Percentiles rank a stretch among this genome's conserved stretches.
Conservation (phyloP, 1,140 invertebrate genomes). For the Drosophila rufa region DNA sequence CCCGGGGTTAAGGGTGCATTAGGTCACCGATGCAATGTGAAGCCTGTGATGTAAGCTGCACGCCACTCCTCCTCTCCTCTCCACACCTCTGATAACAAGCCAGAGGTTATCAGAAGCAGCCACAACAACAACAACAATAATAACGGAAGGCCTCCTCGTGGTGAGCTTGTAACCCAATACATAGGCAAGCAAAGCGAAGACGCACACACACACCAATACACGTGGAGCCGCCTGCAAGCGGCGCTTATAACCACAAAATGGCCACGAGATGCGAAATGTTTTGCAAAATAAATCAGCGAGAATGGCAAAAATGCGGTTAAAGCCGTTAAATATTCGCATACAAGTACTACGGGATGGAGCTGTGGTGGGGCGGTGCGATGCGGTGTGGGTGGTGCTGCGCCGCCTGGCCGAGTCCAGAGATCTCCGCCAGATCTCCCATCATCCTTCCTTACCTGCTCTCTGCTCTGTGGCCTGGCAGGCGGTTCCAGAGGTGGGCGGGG, state of each 20-base stretch:
- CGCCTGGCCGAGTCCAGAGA: conserved; percentile 29
- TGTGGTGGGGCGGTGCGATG: conserved; percentile 8
- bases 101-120: conserved; percentile 64
- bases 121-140: conserved; percentile 29
- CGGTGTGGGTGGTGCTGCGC: conserved; percentile 17
- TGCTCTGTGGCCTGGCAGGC: conserved; percentile 30
- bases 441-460: conserved; percentile 54
- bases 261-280: conserved; percentile 33
- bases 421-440: conserved; percentile 12
- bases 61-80: conserved; percentile 10
- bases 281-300: conserved; percentile 45
- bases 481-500: conserved; percentile 26
- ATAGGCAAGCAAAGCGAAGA: conserved; percentile 22
- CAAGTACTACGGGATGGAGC: conserved; percentile 15
- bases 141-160: conserved; percentile 38
- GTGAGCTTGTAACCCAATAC: conserved; percentile 43
- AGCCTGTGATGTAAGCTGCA: conserved; percentile 40
- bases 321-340: conserved; percentile 23
- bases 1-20: conserved; percentile 46
- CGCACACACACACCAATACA: conserved; percentile 46
- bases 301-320: conserved; percentile 41
- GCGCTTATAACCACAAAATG: conserved; percentile 76
- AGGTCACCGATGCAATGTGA: conserved; percentile 43
- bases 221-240: conserved; percentile 52
- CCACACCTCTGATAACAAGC: conserved; percentile 33